phyloP scores from a whole-genome alignment of 1,140 invertebrate species.

The Lepidurus apus region DNA sequence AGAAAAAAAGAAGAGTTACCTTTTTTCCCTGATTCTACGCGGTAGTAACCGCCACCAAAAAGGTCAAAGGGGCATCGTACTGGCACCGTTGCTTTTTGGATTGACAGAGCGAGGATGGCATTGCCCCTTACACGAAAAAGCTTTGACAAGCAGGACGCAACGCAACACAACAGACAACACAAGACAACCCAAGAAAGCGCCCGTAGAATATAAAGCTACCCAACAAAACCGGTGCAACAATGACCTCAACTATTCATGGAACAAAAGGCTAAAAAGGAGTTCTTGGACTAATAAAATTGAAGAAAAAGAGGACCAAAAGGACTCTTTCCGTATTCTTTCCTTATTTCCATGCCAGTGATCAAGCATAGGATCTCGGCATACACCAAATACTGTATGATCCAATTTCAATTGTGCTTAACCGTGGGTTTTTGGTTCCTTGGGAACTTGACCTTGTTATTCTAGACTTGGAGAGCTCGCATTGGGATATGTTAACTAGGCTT shows the following conservation, averaged over 20 bases:
- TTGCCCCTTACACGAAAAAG: constrained; percentile 9
- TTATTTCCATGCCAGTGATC: no score
- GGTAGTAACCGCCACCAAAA: neutral
- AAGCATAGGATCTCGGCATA: no score
- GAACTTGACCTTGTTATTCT: no score
- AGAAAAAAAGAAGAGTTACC: neutral
- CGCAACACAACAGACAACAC: neutral
- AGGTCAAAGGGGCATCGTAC: constrained; percentile 18
- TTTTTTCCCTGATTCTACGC: neutral
- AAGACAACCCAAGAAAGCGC: neutral
- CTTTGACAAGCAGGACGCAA: neutral
- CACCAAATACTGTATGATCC: no score
- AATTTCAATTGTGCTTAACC: no score
- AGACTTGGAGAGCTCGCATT: no score
- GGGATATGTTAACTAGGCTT: no score
- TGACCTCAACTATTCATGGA: neutral
- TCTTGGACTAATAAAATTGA: no score
- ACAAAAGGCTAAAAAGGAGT: no score
- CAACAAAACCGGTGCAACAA: neutral
- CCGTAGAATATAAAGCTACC: neutral
- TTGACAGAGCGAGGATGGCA: neutral
- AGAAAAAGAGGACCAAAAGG: no score
- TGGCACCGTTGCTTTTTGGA: neutral
- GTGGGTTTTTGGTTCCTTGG: no score
- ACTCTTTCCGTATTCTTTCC: no score